Percentiles rank a stretch among this genome's conserved stretches.
phyloP scores from a whole-genome alignment of 2,888 invertebrate species.

The Ophion ellenae region DNA sequence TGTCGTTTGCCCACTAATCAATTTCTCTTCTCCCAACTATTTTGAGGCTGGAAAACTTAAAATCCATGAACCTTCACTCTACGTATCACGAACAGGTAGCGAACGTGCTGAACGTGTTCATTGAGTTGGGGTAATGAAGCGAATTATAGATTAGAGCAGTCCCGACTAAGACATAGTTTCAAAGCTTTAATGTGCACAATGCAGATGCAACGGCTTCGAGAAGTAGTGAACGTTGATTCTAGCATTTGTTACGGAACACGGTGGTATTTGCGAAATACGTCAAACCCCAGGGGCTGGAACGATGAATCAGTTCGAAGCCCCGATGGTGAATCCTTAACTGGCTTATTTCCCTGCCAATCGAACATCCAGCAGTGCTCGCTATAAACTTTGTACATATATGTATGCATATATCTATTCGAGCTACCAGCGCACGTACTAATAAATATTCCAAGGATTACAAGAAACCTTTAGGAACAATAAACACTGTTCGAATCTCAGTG shows the following conservation, averaged over 20 bases:
- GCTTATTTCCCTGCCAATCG: slow-evolving; percentile 30
- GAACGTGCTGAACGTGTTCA: neutral
- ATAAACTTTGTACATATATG: neutral
- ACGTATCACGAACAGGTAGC: neutral
- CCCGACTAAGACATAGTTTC: neutral
- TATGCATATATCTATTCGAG: neutral
- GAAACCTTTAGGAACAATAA: neutral
- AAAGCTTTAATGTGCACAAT: neutral
- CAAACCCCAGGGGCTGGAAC: slow-evolving; percentile 3
- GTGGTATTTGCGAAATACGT: slow-evolving; percentile 15
- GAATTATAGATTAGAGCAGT: neutral
- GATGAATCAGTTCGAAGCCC: slow-evolving; percentile 52
- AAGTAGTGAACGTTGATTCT: neutral
- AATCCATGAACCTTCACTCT: neutral
- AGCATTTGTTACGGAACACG: neutral
- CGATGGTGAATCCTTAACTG: slow-evolving; percentile 43
- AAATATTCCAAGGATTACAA: no score
- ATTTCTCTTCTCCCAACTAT: neutral
- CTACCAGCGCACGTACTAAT: no score
- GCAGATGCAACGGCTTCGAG: neutral
- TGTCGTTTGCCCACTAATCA: neutral
- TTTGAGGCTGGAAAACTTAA: neutral
- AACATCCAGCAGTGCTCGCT: slow-evolving; percentile 4
- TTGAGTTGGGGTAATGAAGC: neutral
- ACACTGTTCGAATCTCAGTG: no score